Evolutionary conservation across 2,888 invertebrate genomes (phyloP).

Genomic region (Cephus nigrinus): DNA sequence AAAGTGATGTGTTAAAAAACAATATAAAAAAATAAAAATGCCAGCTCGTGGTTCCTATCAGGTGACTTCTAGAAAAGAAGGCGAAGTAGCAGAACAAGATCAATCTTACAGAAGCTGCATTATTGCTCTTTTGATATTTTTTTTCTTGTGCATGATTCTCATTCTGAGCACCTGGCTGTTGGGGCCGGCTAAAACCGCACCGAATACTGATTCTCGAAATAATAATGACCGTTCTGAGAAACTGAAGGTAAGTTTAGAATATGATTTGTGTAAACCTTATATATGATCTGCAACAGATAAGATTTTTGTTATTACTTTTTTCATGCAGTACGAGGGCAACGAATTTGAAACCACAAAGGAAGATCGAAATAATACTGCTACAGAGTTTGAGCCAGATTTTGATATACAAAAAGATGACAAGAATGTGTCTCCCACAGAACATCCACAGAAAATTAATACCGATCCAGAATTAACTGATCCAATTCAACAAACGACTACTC

Average conservation of each 20-base stretch:
- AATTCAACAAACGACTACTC: too few relatives aligned
- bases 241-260: background rate
- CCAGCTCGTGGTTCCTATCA: constrained; percentile 38
- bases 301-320: too few relatives aligned
- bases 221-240: background rate
- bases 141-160: constrained; percentile 40
- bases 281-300: too few relatives aligned
- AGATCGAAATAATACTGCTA: too few relatives aligned
- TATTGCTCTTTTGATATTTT: constrained; percentile 39
- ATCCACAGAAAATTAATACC: too few relatives aligned
- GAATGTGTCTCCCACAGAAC: too few relatives aligned
- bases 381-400: too few relatives aligned
- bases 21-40: constrained; percentile 25
- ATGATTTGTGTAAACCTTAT: too few relatives aligned
- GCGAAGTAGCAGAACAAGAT: constrained; percentile 33
- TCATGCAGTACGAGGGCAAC: too few relatives aligned
- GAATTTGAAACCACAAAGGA: too few relatives aligned
- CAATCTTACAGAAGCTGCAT: constrained; percentile 45
- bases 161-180: constrained; percentile 33
- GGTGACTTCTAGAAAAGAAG: constrained; percentile 29
- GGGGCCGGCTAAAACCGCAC: constrained; percentile 16
- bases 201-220: background rate
- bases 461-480: too few relatives aligned
- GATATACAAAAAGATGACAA: too few relatives aligned
- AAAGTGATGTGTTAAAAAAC: background rate